phyloP scores from a whole-genome alignment of 2,113 vertebrate species.

The Tragelaphus scriptus region DNA sequence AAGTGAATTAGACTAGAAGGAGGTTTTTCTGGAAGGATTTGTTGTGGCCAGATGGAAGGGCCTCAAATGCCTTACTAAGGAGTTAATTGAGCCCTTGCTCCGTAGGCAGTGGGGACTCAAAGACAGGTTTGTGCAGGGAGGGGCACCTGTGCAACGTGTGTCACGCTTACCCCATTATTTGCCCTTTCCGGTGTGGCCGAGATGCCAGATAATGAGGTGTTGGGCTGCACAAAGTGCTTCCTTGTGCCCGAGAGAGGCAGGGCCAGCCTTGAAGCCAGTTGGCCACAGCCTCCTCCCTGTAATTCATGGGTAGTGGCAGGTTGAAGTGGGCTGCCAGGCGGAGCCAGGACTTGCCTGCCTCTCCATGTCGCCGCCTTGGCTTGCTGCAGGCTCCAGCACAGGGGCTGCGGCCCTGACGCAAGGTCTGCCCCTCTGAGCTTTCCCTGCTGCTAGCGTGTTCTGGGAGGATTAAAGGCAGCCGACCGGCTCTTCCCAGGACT shows the following conservation, averaged over 20 bases:
- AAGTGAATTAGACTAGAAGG: not conserved
- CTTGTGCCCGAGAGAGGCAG: slow-evolving; percentile 55
- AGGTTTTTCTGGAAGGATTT: slow-evolving; percentile 30
- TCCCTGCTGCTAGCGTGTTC: not conserved
- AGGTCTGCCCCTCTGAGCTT: slow-evolving; percentile 28
- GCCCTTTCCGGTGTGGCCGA: slow-evolving; percentile 57
- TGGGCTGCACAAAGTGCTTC: slow-evolving; percentile 62
- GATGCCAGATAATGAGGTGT: slow-evolving; percentile 65
- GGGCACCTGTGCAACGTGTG: slow-evolving; percentile 3
- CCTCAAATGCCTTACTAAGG: not conserved
- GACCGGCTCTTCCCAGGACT: not conserved
- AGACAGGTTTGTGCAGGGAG: slow-evolving; percentile 62
- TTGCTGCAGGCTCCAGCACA: slow-evolving; percentile 1
- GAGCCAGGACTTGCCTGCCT: slow-evolving; percentile 49
- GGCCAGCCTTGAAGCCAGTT: slow-evolving; percentile 56
- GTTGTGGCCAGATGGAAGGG: not conserved
- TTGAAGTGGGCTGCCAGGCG: slow-evolving; percentile 45
- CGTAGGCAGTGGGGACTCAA: not conserved
- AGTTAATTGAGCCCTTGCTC: slow-evolving; percentile 28
- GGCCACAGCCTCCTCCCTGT: slow-evolving; percentile 63
- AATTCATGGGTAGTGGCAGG: slow-evolving; percentile 50
- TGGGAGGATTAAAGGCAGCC: slow-evolving; percentile 1
- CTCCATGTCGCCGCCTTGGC: not conserved
- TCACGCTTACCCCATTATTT: slow-evolving; percentile 58
- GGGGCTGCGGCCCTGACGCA: not conserved